A percentile compares a stretch with the other conserved stretches of the same genome.
These are phyloP conservation scores for Fistularia tabacaria DNA, from an alignment of 2,797 vertebrate species.

Conservation along the genomic window DNA sequence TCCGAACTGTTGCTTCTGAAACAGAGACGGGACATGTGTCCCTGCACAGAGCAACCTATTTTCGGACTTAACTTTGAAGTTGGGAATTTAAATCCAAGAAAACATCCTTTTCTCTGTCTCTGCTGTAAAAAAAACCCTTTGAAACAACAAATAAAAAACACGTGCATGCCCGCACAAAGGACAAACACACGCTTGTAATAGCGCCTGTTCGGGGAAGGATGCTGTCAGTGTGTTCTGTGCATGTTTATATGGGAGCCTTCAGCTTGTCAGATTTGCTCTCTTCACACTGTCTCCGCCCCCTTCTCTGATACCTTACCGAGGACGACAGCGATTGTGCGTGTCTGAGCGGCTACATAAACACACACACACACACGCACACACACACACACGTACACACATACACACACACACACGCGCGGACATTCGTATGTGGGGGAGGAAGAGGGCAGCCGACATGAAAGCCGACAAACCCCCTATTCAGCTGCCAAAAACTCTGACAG, in stretches of 20 bases:
- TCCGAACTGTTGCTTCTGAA: no score
- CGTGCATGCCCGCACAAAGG: no score
- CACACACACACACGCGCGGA: conserved; percentile 31
- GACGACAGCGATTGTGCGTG: conserved; percentile 54
- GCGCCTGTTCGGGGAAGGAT: neutral
- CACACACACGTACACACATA: no score
- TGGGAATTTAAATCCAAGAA: no score
- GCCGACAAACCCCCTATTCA: conserved; percentile 54
- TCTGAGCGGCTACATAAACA: conserved; percentile 46
- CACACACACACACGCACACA: conserved; percentile 8
- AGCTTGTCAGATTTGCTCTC: conserved; percentile 50
- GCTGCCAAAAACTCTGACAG: conserved; percentile 41
- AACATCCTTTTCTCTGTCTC: no score
- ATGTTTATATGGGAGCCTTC: conserved; percentile 18
- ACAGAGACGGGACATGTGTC: no score
- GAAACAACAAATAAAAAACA: no score
- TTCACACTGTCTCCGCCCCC: conserved; percentile 43
- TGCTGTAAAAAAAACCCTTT: no score
- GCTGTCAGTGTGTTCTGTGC: neutral
- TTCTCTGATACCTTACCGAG: conserved; percentile 32
- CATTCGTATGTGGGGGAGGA: conserved; percentile 44
- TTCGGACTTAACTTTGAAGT: no score
- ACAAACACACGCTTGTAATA: no score
- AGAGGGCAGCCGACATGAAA: conserved; percentile 37
- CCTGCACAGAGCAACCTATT: no score